phyloP scores from a whole-genome alignment of 2,113 vertebrate genomes.

The Neodontobutis hainanensis region DNA sequence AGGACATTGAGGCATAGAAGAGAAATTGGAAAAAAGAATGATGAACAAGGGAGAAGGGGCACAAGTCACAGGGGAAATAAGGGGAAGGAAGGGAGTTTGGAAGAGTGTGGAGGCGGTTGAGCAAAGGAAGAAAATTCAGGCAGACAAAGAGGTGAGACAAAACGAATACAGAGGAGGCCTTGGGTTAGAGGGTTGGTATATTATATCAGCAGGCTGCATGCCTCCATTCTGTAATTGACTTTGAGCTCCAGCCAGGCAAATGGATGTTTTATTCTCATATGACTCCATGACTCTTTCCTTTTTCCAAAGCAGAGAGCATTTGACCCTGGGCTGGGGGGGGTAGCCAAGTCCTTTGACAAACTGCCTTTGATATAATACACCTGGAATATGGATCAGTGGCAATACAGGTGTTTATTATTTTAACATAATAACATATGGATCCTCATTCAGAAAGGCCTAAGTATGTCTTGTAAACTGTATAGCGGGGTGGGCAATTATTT shows the following conservation, averaged over 20 bases:
- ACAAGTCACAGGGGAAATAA: conserved; percentile 64
- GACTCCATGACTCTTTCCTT: conserved; percentile 27
- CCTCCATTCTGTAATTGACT: conserved; percentile 61
- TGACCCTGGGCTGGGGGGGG: conserved; percentile 34
- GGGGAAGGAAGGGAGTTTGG: conserved; percentile 27
- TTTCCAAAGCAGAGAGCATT: conserved; percentile 34
- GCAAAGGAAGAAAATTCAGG: conserved; percentile 25
- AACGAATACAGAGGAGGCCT: conserved; percentile 53
- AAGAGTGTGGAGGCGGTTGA: conserved; percentile 9
- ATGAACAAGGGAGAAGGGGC: conserved; percentile 46
- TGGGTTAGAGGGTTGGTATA: conserved; percentile 54
- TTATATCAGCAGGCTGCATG: conserved; percentile 68
- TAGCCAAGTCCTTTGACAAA: conserved; percentile 8
- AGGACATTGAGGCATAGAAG: conserved; percentile 36
- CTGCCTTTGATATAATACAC: conserved; percentile 8
- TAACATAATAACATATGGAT: neutral
- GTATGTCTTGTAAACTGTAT: too few species aligned
- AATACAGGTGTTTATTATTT: neutral
- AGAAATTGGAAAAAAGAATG: conserved; percentile 53
- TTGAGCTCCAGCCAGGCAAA: conserved; percentile 60
- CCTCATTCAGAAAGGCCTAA: too few species aligned
- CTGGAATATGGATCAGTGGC: neutral
- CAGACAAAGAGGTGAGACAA: conserved; percentile 66
- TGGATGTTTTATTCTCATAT: conserved; percentile 50
- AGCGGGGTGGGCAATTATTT: too few species aligned